These are phyloP conservation scores for Notocelia uddmanniana DNA, from an alignment of 2,888 invertebrate species.

Conservation along the genomic window DNA sequence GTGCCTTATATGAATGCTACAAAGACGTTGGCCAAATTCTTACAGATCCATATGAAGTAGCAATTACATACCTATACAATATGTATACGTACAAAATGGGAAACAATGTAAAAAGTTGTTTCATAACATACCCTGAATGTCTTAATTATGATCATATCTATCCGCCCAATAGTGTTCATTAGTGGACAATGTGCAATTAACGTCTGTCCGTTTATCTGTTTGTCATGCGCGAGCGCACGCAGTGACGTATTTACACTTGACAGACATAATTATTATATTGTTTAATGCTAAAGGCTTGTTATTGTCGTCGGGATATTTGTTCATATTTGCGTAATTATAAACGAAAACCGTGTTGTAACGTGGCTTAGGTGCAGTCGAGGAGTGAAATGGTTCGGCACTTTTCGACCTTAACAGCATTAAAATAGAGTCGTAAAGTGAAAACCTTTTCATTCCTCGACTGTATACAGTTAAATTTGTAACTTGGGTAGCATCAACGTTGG, in stretches of 20 bases:
- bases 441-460: too few species aligned
- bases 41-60: background rate
- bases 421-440: too few species aligned
- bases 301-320: conserved; percentile 31
- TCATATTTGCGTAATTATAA: conserved; percentile 24
- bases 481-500: conserved; percentile 6
- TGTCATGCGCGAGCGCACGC: conserved; percentile 3
- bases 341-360: conserved; percentile 9
- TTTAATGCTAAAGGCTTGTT: conserved; percentile 48
- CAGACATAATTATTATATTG: conserved; percentile 56
- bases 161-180: conserved; percentile 39
- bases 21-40: background rate
- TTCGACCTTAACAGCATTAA: too few species aligned
- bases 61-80: background rate
- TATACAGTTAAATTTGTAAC: too few species aligned
- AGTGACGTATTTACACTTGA: conserved; percentile 51
- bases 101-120: conserved; percentile 4
- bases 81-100: background rate
- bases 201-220: conserved; percentile 16
- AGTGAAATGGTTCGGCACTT: too few species aligned
- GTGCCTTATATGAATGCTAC: background rate
- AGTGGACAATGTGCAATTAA: conserved; percentile 37
- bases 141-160: conserved; percentile 27
- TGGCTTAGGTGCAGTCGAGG: conserved; percentile 16
- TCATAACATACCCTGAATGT: conserved; percentile 5